Evolutionary conservation across 2,888 invertebrate genomes (phyloP).

Genomic region (Scotopteryx bipunctaria): DNA sequence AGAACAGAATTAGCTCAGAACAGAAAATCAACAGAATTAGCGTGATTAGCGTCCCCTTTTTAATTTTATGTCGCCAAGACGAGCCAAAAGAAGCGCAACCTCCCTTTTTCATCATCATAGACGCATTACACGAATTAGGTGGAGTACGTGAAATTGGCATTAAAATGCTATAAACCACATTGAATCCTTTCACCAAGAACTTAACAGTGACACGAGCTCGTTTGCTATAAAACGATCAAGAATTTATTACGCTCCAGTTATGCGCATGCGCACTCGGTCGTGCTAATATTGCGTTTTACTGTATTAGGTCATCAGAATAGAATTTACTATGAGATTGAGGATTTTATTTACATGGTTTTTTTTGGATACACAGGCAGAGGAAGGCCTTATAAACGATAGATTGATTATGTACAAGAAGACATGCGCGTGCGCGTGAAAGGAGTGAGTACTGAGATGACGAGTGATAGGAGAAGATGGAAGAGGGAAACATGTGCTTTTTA

Average conservation of each 20-base stretch:
- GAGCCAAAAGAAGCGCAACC: too few relatives aligned
- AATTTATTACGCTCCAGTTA: constrained; percentile 70
- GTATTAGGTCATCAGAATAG: constrained; percentile 42
- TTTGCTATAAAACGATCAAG: constrained; percentile 48
- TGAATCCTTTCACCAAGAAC: background rate
- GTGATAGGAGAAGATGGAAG: too few relatives aligned
- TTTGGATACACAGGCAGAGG: too few relatives aligned
- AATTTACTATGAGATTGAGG: constrained; percentile 37
- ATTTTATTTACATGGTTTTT: background rate
- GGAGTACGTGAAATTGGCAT: background rate
- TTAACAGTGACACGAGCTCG: constrained; percentile 34
- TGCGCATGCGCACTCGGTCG: constrained; percentile 62
- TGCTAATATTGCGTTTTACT: constrained; percentile 52
- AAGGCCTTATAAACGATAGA: too few relatives aligned
- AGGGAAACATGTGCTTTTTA: too few relatives aligned
- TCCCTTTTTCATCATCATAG: too few relatives aligned
- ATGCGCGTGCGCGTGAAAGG: too few relatives aligned
- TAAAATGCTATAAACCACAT: background rate
- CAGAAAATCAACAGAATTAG: background rate
- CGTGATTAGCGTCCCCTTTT: too few relatives aligned
- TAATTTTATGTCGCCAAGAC: too few relatives aligned
- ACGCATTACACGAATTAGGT: too few relatives aligned
- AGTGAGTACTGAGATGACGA: too few relatives aligned
- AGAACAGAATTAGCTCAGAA: background rate
- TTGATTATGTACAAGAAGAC: too few relatives aligned